Evolutionary conservation across 2,797 vertebrate species (phyloP), one percentile per base, ranked within the genome.

Genomic region (Chaenodraco wilsoni): DNA sequence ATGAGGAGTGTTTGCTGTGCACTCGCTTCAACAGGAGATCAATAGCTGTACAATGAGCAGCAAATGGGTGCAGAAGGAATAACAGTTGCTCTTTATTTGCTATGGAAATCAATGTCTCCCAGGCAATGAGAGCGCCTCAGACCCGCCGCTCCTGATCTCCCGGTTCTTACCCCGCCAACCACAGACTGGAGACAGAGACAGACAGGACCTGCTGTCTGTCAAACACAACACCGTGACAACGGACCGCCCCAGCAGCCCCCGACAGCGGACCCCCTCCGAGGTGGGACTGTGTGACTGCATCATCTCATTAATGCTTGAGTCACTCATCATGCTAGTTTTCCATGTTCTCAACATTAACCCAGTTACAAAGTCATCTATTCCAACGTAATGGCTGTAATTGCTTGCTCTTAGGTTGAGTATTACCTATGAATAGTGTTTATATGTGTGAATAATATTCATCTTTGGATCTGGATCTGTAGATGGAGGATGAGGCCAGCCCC

Each of bases 401-500:
- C 44, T 56, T 19, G 14, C 13, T 48, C 37, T 43, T 15, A 21
- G 7, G 6, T 1, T 63, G 9, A 68, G 10, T 58, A 21, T 13
- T 41, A 23, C 19, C 56, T 31, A 33, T 65, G 11, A 52, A 19
- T n/a, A 9, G n/a, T 37, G 4, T 41, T 8, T 60, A 4, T 60
- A 4, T 55, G 55, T 12, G 49, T 19, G 4, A 40, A 46, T 45
- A 8, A 56, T 3, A 41, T 57, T 51, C 12, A 57, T n/a, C 8
- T 1, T 65, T 37, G 11, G 37, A 67, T 65, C n/a, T 64, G 14
- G 40, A 45, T 65, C 11, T 37, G 0, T 78, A 99, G 98, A 99
- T 98, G 97, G 98, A 98, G 88, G 93, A 97, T 95, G 96, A 97
- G 92, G 93, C 88, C 88, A 96, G 92, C 85, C 94, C 95, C 78